phyloP scores from a whole-genome alignment of 2,113 vertebrate species.

The Pholis gunnellus region DNA sequence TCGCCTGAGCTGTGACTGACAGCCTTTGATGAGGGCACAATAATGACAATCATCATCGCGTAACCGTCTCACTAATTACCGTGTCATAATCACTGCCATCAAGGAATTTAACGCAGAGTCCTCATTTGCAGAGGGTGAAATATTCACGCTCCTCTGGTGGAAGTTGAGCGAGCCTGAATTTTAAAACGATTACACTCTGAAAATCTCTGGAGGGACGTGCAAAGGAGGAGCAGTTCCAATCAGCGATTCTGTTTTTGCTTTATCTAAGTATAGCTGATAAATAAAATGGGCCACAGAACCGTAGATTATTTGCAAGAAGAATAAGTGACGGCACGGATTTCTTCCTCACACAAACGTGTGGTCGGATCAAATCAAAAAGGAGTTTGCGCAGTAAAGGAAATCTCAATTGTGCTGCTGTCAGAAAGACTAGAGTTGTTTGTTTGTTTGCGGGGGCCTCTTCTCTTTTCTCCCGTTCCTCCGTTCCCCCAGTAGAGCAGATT shows the following conservation, averaged over 20 bases:
- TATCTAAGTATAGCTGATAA: conserved; percentile 8
- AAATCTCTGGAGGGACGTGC: conserved; percentile 42
- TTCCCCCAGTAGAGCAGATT: conserved; percentile 69
- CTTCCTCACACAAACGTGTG: not conserved
- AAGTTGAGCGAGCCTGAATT: conserved; percentile 63
- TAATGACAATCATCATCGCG: conserved; percentile 70
- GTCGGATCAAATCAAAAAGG: conserved; percentile 23
- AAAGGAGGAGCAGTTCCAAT: conserved; percentile 50
- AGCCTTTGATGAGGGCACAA: conserved; percentile 58
- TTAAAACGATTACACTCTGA: conserved; percentile 52
- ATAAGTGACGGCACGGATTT: conserved; percentile 6
- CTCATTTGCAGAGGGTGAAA: conserved; percentile 71
- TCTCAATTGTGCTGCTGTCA: conserved; percentile 16
- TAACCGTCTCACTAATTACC: conserved; percentile 70
- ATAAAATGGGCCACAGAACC: conserved; percentile 23
- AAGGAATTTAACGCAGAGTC: conserved; percentile 56
- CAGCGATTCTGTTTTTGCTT: conserved; percentile 42
- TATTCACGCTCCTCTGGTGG: conserved; percentile 61
- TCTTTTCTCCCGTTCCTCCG: conserved; percentile 25
- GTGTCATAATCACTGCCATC: conserved; percentile 70
- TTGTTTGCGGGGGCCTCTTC: conserved; percentile 10
- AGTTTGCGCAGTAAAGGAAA: not conserved
- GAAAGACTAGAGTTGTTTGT: conserved; percentile 47
- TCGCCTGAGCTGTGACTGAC: conserved; percentile 58
- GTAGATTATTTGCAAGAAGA: conserved; percentile 20